Conservation (phyloP, 2,797 vertebrate species). For the Fringilla coelebs region DNA sequence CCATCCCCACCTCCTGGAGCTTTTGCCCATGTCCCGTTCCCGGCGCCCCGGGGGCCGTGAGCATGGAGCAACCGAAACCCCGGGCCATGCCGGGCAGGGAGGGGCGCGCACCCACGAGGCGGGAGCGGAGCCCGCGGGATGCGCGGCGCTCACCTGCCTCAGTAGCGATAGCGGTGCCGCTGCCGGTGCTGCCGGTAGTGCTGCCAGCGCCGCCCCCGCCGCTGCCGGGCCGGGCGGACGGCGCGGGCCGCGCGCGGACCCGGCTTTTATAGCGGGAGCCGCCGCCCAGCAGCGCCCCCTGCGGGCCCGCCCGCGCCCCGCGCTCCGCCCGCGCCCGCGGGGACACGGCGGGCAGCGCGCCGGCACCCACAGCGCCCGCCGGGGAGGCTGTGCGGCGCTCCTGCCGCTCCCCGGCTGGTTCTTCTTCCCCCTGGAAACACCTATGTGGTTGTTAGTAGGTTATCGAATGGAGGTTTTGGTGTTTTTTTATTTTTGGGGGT, state of each 20-base stretch:
- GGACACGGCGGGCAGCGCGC: too few relatives aligned
- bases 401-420: background rate
- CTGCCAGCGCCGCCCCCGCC: background rate
- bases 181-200: too few relatives aligned
- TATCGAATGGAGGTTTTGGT: background rate
- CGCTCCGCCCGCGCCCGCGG: background rate
- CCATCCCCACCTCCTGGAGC: background rate
- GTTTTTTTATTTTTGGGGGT: background rate
- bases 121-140: background rate
- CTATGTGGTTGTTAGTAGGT: background rate
- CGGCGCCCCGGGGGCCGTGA: background rate
- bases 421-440: background rate
- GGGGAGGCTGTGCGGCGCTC: background rate
- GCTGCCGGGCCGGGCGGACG: background rate
- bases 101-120: background rate
- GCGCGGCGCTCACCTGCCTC: background rate
- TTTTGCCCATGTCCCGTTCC: accelerated
- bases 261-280: background rate
- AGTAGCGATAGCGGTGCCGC: too few relatives aligned
- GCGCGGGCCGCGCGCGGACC: background rate
- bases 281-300: background rate
- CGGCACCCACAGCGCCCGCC: too few relatives aligned
- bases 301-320: background rate
- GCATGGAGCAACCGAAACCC: background rate
- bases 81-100: background rate